These are phyloP conservation scores for Tretioscincus oriximinensis DNA, from an alignment of 2,113 vertebrate genomes.

Conservation along the genomic window DNA sequence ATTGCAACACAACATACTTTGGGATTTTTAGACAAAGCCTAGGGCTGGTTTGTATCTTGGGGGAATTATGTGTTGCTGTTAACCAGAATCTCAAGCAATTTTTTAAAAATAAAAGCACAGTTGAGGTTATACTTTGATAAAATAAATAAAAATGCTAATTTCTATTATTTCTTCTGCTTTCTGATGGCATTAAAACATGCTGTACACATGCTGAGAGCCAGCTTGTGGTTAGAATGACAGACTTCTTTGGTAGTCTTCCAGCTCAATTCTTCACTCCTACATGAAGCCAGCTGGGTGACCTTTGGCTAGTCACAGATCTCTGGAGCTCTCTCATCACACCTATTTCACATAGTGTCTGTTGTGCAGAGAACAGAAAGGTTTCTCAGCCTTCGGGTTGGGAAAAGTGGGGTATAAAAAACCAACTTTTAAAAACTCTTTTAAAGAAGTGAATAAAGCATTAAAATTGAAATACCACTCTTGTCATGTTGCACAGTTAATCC, in stretches of 20 bases:
- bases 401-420: no score
- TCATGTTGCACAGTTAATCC: not conserved
- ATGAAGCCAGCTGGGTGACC: no score
- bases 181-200: not conserved
- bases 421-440: not conserved
- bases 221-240: no score
- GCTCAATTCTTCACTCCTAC: no score
- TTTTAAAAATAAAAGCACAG: not conserved
- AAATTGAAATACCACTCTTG: not conserved
- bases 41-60: not conserved
- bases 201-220: not conserved
- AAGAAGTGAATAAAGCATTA: no score
- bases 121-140: not conserved
- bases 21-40: not conserved
- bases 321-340: no score
- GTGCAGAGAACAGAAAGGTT: no score
- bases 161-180: not conserved
- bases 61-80: not conserved
- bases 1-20: not conserved
- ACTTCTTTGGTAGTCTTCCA: no score
- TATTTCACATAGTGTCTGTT: no score
- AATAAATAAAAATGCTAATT: not conserved
- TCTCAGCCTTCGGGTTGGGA: no score
- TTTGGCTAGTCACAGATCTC: no score
- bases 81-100: no score